Evolutionary conservation across 2,797 vertebrate species (phyloP).

Genomic region (Smutsia temminckii): DNA sequence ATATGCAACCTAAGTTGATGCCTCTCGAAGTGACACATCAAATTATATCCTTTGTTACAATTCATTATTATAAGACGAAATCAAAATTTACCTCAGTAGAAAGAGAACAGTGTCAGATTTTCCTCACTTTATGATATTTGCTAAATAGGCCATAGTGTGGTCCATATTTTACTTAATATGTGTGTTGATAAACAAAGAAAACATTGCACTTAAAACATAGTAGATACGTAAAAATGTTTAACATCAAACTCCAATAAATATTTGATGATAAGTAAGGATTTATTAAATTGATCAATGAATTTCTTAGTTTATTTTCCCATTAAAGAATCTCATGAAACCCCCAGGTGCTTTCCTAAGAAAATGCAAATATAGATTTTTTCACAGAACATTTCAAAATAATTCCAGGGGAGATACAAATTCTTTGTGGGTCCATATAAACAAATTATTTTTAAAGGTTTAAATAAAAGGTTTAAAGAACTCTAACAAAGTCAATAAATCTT

Average conservation of each 20-base stretch:
- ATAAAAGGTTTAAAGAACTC: neutral
- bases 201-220: neutral
- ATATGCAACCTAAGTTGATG: neutral
- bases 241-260: neutral
- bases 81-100: neutral
- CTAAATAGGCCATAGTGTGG: neutral
- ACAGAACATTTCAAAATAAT: neutral
- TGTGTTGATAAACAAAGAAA: neutral
- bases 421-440: neutral
- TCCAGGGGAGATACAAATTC: neutral
- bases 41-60: neutral
- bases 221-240: neutral
- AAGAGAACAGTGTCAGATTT: neutral
- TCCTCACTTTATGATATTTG: neutral
- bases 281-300: neutral
- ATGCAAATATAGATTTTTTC: neutral
- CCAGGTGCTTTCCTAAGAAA: neutral
- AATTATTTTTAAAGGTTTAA: neutral
- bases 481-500: neutral
- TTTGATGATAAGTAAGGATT: neutral
- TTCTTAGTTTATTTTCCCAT: neutral
- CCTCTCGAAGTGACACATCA: neutral
- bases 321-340: neutral
- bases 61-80: neutral
- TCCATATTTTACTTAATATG: neutral